Evolutionary conservation across 2,797 vertebrate genomes (phyloP).

Genomic region (Cichlasoma orientale): DNA sequence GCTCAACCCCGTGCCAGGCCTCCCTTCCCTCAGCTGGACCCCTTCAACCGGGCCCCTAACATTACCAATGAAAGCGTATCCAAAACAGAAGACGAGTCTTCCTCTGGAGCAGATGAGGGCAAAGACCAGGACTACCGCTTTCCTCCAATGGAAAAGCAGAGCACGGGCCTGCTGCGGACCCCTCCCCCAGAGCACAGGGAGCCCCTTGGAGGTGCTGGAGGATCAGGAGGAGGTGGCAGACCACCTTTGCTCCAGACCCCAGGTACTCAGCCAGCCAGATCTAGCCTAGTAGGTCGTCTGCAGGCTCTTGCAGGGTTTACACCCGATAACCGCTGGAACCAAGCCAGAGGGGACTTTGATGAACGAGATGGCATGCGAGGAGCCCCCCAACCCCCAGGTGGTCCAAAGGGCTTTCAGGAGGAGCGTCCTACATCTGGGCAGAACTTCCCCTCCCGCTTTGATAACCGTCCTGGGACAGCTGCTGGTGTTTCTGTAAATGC

Average conservation of each 20-base stretch:
- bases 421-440: conserved; percentile 85
- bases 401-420: conserved; percentile 90
- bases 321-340: conserved; percentile 94
- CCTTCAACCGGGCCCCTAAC: conserved; percentile 86
- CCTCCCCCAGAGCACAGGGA: conserved; percentile 90
- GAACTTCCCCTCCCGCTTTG: conserved; percentile 89
- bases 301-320: conserved; percentile 90
- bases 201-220: conserved; percentile 82
- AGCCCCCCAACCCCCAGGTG: conserved; percentile 69
- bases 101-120: conserved; percentile 88
- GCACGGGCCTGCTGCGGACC: conserved; percentile 88
- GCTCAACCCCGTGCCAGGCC: conserved; percentile 85
- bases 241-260: conserved; percentile 79
- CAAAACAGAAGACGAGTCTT: conserved; percentile 86
- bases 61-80: conserved; percentile 81
- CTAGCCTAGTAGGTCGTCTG: conserved; percentile 76
- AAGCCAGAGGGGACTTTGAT: conserved; percentile 94
- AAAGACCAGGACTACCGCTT: conserved; percentile 98
- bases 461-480: conserved; percentile 81
- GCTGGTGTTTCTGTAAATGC: conserved; percentile 39
- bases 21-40: conserved; percentile 91
- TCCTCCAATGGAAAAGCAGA: conserved; percentile 87
- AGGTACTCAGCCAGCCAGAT: conserved; percentile 64
- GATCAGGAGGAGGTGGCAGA: conserved; percentile 79
- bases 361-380: conserved; percentile 87